Evolutionary conservation across 2,113 vertebrate genomes (phyloP), one percentile per base, ranked within the genome.

Genomic region (Apteryx owenii): DNA sequence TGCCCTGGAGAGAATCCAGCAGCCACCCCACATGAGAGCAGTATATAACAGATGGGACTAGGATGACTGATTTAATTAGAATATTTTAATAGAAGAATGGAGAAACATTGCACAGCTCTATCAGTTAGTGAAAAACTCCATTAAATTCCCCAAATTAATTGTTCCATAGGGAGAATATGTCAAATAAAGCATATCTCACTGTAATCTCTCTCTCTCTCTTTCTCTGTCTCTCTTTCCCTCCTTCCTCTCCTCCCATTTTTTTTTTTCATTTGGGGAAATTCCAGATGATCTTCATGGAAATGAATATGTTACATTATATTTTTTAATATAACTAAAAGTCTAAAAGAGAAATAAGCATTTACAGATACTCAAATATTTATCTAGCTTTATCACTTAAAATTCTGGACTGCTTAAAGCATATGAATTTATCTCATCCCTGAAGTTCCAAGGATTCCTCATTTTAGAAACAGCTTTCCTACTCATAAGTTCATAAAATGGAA

Each of bases 31-130:
- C 56, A 76, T 97, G 98, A 97, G 96, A 98, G 94, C 83, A 87
- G 81, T 93, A 95, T 97, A 95, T 96, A 98, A 98, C 98, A 98
- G 98, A 98, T 98, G 98, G 98, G 98, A 97, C 95, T 86, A 95
- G 95, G 93, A 97, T 97, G 97, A 97, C 97, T 98, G 98, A 98
- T 98, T 98, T 98, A 98, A 98, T 98, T 98, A 98, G 97, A 97
- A 98, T 98, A 98, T 97, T 98, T 98, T 98, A 98, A 97, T 97
- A 97, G 97, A 96, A 97, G 92, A 96, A 97, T 93, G 51, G 92
- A 46, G 71, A 97, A 97, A 95, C 93, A 94, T 94, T 96, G 95
- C 93, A 97, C 64, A 97, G 97, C 85, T 98, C 96, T 98, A 92
- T 97, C 96, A 96, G 92, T 95, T 95, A 89, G 81, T 84, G 90